Evolutionary conservation across 1,140 invertebrate genomes (phyloP).

Genomic region (Cryptotermes secundus): DNA sequence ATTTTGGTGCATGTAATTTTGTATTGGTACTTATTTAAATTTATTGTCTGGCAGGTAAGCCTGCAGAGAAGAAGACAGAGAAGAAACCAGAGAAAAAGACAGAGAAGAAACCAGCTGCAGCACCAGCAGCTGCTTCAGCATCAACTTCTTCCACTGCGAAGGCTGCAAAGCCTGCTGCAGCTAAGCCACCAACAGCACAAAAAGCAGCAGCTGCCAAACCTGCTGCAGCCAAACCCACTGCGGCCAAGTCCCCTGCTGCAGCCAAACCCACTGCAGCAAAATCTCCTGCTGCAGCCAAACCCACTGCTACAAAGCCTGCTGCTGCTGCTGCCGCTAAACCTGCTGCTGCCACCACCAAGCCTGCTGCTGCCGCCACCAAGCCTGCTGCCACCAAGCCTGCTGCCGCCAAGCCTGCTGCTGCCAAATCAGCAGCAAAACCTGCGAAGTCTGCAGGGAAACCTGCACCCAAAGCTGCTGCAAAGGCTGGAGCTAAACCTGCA

Average conservation of each 20-base stretch:
- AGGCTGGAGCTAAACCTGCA: conserved; percentile 55
- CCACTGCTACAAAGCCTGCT: conserved; percentile 53
- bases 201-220: conserved; percentile 37
- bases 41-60: background rate
- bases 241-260: conserved; percentile 49
- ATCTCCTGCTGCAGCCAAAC: conserved; percentile 47
- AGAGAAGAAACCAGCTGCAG: conserved; percentile 57
- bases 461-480: conserved; percentile 52
- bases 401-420: conserved; percentile 47
- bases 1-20: too few relatives aligned
- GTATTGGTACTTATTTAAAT: background rate
- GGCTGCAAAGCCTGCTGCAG: conserved; percentile 39
- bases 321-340: conserved; percentile 51
- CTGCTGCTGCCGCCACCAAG: conserved; percentile 48
- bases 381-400: conserved; percentile 53
- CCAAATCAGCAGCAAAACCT: conserved; percentile 56
- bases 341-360: conserved; percentile 44
- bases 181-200: conserved; percentile 40
- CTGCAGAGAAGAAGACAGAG: conserved; percentile 33
- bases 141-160: conserved; percentile 45
- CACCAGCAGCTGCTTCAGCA: conserved; percentile 31
- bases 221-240: conserved; percentile 43
- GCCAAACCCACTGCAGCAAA: conserved; percentile 53
- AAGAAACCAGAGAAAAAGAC: conserved; percentile 48
- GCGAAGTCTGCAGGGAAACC: conserved; percentile 52